phyloP scores from a whole-genome alignment of 2,797 vertebrate genomes.

The Intellagama lesueurii region DNA sequence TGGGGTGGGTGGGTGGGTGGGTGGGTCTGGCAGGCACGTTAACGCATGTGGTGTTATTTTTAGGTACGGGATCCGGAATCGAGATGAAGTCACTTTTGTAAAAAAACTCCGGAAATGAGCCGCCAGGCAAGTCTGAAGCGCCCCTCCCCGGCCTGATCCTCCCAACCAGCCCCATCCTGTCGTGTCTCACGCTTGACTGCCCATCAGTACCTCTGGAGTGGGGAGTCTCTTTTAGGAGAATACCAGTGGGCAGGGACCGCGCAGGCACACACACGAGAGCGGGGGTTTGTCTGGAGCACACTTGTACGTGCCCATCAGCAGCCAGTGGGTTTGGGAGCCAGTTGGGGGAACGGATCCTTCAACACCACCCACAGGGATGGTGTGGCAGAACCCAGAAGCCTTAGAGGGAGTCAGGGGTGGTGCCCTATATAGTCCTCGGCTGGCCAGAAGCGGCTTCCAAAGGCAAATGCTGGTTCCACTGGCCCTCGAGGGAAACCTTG shows the following conservation, averaged over 20 bases:
- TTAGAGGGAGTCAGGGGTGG: no score
- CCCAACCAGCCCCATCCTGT: no score
- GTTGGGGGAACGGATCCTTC: no score
- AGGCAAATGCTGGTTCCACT: no score
- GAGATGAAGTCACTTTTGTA: slow-evolving; percentile 94
- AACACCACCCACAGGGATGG: no score
- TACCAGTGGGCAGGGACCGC: no score
- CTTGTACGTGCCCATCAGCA: neutral
- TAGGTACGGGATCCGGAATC: slow-evolving; percentile 94
- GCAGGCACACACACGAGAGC: no score
- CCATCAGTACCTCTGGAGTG: no score
- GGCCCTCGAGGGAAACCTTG: neutral
- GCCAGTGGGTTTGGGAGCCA: no score
- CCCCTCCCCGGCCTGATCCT: no score
- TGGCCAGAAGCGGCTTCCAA: neutral
- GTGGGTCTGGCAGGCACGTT: neutral
- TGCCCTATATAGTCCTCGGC: neutral
- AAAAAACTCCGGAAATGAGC: slow-evolving; percentile 83
- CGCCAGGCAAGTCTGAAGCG: slow-evolving; percentile 31
- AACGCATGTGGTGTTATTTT: slow-evolving; percentile 22
- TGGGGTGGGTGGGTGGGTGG: neutral
- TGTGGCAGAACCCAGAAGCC: no score
- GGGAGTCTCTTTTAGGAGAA: neutral
- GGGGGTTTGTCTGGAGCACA: neutral
- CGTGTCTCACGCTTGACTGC: no score